A percentile compares a stretch with the other conserved stretches of the same genome.
Conservation (phyloP, 2,888 invertebrate genomes). For the Coecobrya sp. region DNA sequence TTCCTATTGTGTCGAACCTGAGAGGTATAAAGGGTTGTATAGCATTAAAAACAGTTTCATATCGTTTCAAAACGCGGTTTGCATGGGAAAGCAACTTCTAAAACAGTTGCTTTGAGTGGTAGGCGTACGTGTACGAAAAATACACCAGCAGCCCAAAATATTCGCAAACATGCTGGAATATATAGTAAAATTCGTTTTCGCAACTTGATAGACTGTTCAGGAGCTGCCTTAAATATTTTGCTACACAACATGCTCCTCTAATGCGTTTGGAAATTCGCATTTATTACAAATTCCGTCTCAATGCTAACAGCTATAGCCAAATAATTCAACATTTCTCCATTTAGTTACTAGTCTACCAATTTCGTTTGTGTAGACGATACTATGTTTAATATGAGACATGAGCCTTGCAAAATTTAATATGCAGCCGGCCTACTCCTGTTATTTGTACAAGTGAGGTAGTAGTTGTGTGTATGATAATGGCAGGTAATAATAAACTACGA, state of each 20-base stretch:
- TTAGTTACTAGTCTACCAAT: too few relatives aligned
- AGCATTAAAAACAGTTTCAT: background rate
- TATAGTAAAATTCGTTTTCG: too few relatives aligned
- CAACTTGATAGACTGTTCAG: too few relatives aligned
- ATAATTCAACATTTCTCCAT: too few relatives aligned
- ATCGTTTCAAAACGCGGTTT: slow-evolving; percentile 4
- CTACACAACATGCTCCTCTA: background rate
- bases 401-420: background rate
- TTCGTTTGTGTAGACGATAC: too few relatives aligned
- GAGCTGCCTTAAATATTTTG: background rate
- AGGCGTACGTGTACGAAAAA: too few relatives aligned
- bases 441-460: background rate
- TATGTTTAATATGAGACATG: background rate
- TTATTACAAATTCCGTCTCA: background rate
- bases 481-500: slow-evolving; percentile 48
- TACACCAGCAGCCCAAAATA: too few relatives aligned
- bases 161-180: too few relatives aligned
- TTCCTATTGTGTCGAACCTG: background rate
- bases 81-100: background rate
- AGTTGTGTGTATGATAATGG: slow-evolving; percentile 9
- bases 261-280: background rate
- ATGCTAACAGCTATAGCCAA: background rate
- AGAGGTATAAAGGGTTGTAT: too few relatives aligned
- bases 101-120: background rate
- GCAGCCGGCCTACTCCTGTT: background rate